These are phyloP conservation scores for Drosophila varians DNA, from an alignment of 1,140 invertebrate species.

Conservation along the genomic window DNA sequence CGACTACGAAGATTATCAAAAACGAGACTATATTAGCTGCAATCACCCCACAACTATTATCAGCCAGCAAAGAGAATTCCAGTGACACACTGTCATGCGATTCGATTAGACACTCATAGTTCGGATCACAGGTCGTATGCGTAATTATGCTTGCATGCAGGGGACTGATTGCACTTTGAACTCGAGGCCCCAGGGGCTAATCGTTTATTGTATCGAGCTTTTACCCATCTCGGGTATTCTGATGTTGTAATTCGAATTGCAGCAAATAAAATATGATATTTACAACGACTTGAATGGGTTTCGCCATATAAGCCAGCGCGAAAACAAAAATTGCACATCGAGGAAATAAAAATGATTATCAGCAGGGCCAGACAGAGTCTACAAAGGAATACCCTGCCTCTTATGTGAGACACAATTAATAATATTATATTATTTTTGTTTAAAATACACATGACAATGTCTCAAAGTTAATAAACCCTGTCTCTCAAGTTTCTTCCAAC, in stretches of 20 bases:
- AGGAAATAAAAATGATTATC: constrained; percentile 41
- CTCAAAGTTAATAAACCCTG: neutral
- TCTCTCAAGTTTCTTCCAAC: neutral
- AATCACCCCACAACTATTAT: constrained; percentile 11
- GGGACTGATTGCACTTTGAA: constrained; percentile 35
- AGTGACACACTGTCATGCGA: constrained; percentile 21
- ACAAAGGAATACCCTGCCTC: neutral
- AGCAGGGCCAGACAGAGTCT: neutral
- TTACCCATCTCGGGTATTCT: neutral
- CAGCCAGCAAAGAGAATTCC: constrained; percentile 1
- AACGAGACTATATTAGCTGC: constrained; percentile 5
- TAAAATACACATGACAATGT: too few species aligned
- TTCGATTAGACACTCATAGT: constrained; percentile 7
- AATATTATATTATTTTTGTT: neutral
- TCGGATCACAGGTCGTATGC: constrained; percentile 17
- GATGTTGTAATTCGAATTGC: constrained; percentile 25
- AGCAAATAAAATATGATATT: constrained; percentile 12
- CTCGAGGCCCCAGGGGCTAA: too few species aligned
- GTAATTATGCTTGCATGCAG: constrained; percentile 17
- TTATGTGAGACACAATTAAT: neutral
- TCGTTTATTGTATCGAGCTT: constrained; percentile 13
- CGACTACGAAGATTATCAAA: constrained; percentile 2
- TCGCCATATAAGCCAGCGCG: neutral
- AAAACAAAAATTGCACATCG: constrained; percentile 32
- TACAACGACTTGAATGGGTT: constrained; percentile 20